phyloP scores from a whole-genome alignment of 2,113 vertebrate species.

The Motacilla tschutschensis region DNA sequence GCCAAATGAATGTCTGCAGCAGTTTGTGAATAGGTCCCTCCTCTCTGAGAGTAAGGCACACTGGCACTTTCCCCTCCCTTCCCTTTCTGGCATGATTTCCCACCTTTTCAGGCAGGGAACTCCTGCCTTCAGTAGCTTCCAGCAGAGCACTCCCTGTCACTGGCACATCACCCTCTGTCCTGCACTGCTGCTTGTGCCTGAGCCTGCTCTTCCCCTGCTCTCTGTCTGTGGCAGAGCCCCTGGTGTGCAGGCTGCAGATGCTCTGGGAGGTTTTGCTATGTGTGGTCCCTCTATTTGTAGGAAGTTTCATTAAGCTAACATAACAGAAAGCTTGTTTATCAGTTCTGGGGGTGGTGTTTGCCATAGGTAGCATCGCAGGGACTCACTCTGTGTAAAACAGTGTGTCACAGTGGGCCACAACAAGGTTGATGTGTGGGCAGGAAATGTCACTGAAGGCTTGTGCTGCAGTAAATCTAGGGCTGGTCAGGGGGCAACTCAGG shows the following conservation, averaged over 20 bases:
- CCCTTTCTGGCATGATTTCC: neutral
- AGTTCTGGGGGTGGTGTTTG: neutral
- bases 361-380: neutral
- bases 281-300: slow-evolving; percentile 24
- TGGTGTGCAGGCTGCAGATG: neutral
- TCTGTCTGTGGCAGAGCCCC: neutral
- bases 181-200: neutral
- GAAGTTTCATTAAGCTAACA: neutral
- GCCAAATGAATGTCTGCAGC: neutral
- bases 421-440: neutral
- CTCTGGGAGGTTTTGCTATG: slow-evolving; percentile 21
- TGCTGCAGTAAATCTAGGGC: neutral
- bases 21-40: neutral
- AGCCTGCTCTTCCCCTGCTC: neutral
- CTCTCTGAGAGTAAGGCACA: neutral
- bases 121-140: neutral
- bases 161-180: neutral
- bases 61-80: neutral
- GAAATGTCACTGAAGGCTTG: neutral
- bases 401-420: neutral
- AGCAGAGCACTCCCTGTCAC: neutral
- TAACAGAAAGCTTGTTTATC: slow-evolving; percentile 20
- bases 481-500: neutral
- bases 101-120: neutral
- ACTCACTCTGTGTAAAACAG: neutral